phyloP scores from a whole-genome alignment of 2,113 vertebrate species.

The Lasiurus cinereus region DNA sequence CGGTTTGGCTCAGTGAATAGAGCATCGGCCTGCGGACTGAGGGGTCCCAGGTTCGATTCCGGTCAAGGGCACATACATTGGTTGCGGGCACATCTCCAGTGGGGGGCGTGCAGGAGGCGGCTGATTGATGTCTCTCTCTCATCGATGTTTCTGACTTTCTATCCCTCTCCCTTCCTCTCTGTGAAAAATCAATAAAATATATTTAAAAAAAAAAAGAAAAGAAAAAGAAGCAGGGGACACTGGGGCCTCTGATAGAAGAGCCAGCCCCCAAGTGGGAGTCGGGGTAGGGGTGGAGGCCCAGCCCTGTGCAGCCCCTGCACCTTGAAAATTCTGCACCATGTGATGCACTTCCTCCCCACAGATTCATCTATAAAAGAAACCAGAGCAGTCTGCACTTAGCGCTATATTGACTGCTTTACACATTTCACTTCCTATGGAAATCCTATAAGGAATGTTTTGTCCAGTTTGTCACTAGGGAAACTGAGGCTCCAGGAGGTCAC shows the following conservation, averaged over 20 bases:
- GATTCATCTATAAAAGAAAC: neutral
- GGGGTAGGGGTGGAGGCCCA: neutral
- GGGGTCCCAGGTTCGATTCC: too few relatives aligned
- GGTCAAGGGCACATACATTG: too few relatives aligned
- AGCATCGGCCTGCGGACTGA: too few relatives aligned
- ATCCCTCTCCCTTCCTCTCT: too few relatives aligned
- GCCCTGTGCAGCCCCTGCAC: rapidly evolving
- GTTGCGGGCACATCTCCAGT: too few relatives aligned
- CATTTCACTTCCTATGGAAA: neutral
- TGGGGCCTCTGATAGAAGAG: neutral
- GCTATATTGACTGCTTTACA: rapidly evolving
- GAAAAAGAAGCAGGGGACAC: neutral
- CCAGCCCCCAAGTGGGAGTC: rapidly evolving
- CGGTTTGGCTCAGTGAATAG: too few relatives aligned
- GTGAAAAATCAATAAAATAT: too few relatives aligned
- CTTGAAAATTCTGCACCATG: neutral
- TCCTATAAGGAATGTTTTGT: neutral
- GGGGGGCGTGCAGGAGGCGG: too few relatives aligned
- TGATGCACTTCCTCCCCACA: neutral
- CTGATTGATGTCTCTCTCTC: too few relatives aligned
- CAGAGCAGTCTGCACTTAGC: rapidly evolving
- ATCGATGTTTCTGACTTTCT: too few relatives aligned
- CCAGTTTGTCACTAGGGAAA: neutral
- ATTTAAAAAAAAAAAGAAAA: too few relatives aligned
- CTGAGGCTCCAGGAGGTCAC: neutral